Base-by-base conservation (phyloP, 2,888 invertebrate species). In the Junonia oenone region DNA sequence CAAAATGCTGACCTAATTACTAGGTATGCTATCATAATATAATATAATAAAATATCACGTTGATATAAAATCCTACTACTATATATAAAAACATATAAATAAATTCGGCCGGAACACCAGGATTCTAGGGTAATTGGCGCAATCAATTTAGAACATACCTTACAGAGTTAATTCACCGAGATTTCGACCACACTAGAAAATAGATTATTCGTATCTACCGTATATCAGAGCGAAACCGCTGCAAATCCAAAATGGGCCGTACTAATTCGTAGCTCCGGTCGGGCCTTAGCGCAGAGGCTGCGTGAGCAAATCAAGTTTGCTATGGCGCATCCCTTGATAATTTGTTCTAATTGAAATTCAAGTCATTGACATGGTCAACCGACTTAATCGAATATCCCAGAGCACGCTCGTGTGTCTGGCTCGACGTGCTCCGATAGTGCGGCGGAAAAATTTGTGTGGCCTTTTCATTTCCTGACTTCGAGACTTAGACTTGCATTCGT, bases 331-430 rank as follows among this genome's bases (percentile, higher is more conserved):
- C 89, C 90, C 89, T 92, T 91, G 90, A 84, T 89, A 89, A 89
- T 90, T 86, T 87, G 88, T 88, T 86, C 88, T 93, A 93, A 93
- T 93, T 93, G 92, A 92, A 92, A 93, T 92, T 92, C 92, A 90
- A 92, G 91, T 92, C 92, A 92, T 91, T 91, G 92, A 90, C 91
- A 88, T 91, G 90, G 84, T 81, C 86, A 88, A 81, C 84, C 80
- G 81, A 69, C 79, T 82, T 92, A 91, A 91, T 91, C 88, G 83
- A 91, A 88, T 91, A 84, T 78, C 80, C 75, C 68, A 71, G 73
- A 75, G 75, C 75, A 70, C 67, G 71, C 72, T 68, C 71, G 66
- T 66, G 69, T 55, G 61, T 57, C 59, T 61, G 55, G 51, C 46
- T 52, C 63, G 53, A 51, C 48, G 51, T 48, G 55, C 50, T 14